Percentiles rank a stretch among this genome's conserved stretches.
Evolutionary conservation across 2,797 vertebrate species (phyloP).

Genomic region (Sciurus carolinensis): DNA sequence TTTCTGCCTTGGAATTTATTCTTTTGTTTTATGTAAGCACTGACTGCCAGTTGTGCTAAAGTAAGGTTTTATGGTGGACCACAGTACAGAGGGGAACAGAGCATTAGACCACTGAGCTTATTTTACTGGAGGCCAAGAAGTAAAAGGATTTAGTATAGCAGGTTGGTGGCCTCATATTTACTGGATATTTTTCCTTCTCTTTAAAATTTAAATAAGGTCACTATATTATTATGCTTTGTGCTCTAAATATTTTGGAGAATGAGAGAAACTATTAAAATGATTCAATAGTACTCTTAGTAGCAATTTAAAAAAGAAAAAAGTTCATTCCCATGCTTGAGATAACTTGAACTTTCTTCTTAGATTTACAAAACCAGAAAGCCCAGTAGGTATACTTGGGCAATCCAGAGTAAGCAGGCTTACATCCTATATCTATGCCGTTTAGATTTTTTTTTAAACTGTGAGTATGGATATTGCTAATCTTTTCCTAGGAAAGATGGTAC

Average conservation of each 20-base stretch:
- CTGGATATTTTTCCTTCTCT: conserved; percentile 42
- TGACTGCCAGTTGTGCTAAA: conserved; percentile 76
- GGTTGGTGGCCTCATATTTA: background rate
- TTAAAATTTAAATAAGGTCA: conserved; percentile 66
- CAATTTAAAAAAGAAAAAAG: background rate
- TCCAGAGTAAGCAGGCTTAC: background rate
- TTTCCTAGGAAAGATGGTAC: background rate
- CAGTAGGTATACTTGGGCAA: too few species aligned
- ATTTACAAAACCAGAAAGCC: conserved; percentile 31
- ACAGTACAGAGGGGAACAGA: background rate
- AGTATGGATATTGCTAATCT: background rate
- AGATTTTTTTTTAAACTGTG: background rate
- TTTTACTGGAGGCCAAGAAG: conserved; percentile 65
- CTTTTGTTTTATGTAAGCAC: conserved; percentile 72
- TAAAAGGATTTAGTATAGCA: conserved; percentile 37
- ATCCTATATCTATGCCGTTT: background rate
- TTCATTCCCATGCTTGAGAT: background rate
- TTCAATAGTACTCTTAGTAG: conserved; percentile 51
- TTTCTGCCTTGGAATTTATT: conserved; percentile 83
- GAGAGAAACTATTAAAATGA: conserved; percentile 53
- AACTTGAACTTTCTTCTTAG: background rate
- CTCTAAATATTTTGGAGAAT: conserved; percentile 57
- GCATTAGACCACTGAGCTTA: conserved; percentile 65
- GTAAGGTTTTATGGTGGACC: conserved; percentile 77
- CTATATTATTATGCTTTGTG: conserved; percentile 67